These are phyloP conservation scores for Drosophila atripex DNA, from an alignment of 2,888 invertebrate genomes.

Conservation along the genomic window DNA sequence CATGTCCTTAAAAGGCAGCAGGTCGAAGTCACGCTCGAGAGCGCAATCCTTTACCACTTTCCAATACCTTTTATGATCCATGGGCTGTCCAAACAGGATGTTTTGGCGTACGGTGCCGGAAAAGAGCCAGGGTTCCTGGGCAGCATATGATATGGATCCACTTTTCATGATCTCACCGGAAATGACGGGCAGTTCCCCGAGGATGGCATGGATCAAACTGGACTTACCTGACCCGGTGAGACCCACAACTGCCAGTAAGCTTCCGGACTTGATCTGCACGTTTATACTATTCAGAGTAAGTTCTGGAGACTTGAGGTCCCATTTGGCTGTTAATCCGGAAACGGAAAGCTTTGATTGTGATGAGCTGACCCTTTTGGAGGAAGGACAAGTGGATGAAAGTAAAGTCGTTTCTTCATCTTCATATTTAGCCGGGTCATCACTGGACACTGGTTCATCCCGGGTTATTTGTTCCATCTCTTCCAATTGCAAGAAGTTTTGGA, in stretches of 20 bases:
- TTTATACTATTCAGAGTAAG: conserved; percentile 88
- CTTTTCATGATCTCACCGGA: conserved; percentile 86
- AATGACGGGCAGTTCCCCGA: conserved; percentile 85
- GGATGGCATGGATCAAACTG: conserved; percentile 85
- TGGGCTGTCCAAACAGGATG: conserved; percentile 86
- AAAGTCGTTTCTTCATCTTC: too few species aligned
- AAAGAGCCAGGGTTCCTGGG: conserved; percentile 94
- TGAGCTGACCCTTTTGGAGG: too few species aligned
- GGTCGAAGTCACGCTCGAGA: conserved; percentile 85
- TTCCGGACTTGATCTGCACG: conserved; percentile 87
- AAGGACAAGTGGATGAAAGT: too few species aligned
- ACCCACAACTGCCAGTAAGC: conserved; percentile 88
- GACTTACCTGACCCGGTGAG: conserved; percentile 89
- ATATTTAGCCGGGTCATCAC: too few species aligned
- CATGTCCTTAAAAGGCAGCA: conserved; percentile 86
- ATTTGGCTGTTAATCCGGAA: neutral
- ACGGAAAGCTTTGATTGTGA: too few species aligned
- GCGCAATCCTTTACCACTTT: conserved; percentile 84
- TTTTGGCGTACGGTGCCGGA: conserved; percentile 88
- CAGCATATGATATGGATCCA: conserved; percentile 88
- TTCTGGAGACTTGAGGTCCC: conserved; percentile 86
- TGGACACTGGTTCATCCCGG: conserved; percentile 27
- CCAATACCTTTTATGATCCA: conserved; percentile 86
- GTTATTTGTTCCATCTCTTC: conserved; percentile 63
- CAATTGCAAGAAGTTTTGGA: conserved; percentile 86